Evolutionary conservation across 2,113 vertebrate species (phyloP).

Genomic region (Rhinichthys klamathensis): DNA sequence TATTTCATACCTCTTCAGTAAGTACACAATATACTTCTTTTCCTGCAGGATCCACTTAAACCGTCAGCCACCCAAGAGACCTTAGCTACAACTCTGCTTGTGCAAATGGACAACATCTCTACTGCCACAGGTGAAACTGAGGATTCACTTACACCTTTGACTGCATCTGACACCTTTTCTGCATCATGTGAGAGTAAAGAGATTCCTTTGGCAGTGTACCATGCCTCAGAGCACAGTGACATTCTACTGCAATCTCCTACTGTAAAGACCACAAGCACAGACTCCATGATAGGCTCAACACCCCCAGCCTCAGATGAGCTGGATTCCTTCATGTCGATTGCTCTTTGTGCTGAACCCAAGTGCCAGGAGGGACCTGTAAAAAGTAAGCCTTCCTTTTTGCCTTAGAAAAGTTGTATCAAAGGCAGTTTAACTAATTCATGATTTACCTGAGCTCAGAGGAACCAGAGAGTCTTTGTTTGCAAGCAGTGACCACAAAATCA

Average conservation of each 20-base stretch:
- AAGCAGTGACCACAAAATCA: not conserved
- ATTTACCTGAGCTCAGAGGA: slow-evolving; percentile 49
- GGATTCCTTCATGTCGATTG: slow-evolving; percentile 16
- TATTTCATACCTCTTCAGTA: not conserved
- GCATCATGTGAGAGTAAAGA: slow-evolving; percentile 56
- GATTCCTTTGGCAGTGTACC: slow-evolving; percentile 64
- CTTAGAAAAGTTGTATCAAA: slow-evolving; percentile 46
- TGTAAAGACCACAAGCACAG: slow-evolving; percentile 15
- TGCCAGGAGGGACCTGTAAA: slow-evolving; percentile 38
- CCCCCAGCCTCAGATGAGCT: slow-evolving; percentile 35
- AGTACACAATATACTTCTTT: not conserved
- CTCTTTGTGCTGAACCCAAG: slow-evolving; percentile 43
- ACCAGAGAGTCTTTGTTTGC: not conserved
- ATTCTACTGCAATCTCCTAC: slow-evolving; percentile 61
- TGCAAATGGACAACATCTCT: slow-evolving; percentile 64
- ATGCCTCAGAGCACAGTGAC: slow-evolving; percentile 58
- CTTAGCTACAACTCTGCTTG: slow-evolving; percentile 61
- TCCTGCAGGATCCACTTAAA: slow-evolving; percentile 69
- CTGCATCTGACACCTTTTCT: slow-evolving; percentile 46
- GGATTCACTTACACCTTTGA: slow-evolving; percentile 34
- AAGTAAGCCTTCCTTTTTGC: slow-evolving; percentile 55
- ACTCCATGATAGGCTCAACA: slow-evolving; percentile 42
- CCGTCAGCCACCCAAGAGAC: slow-evolving; percentile 62
- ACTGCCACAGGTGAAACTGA: slow-evolving; percentile 58
- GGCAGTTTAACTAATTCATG: slow-evolving; percentile 59